phyloP scores from a whole-genome alignment of 2,797 vertebrate species.

The Poeciliopsis presidionis region DNA sequence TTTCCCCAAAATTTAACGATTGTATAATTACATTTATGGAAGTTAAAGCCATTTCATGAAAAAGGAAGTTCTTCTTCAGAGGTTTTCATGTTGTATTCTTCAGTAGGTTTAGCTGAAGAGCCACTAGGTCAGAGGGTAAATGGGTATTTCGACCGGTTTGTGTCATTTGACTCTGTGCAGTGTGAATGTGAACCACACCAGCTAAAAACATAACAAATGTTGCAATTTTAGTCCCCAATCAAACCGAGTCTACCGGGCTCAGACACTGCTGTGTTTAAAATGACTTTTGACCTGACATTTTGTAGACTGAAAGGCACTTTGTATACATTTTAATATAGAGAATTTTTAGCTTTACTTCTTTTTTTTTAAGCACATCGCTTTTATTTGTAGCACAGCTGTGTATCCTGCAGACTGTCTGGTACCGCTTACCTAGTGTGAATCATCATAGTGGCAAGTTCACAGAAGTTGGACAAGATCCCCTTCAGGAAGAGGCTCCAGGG shows the following conservation, averaged over 20 bases:
- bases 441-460: slow-evolving; percentile 22
- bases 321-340: neutral
- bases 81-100: neutral
- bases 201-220: neutral
- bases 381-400: neutral
- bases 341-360: neutral
- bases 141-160: neutral
- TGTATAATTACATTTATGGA: too few relatives aligned
- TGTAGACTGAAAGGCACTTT: neutral
- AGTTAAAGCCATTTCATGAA: neutral
- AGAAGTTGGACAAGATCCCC: slow-evolving; percentile 39
- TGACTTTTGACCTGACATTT: neutral
- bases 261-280: neutral
- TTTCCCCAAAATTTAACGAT: too few relatives aligned
- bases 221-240: neutral
- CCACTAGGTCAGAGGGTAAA: neutral
- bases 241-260: neutral
- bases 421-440: slow-evolving; percentile 39
- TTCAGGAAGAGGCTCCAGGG: slow-evolving; percentile 35
- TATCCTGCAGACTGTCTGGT: neutral
- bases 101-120: neutral
- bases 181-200: too few relatives aligned
- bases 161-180: too few relatives aligned
- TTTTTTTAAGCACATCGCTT: neutral
- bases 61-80: neutral